A percentile compares a stretch with the other conserved stretches of the same genome.
phyloP scores from a whole-genome alignment of 2,113 vertebrate genomes.

The Epinephelus fuscoguttatus region DNA sequence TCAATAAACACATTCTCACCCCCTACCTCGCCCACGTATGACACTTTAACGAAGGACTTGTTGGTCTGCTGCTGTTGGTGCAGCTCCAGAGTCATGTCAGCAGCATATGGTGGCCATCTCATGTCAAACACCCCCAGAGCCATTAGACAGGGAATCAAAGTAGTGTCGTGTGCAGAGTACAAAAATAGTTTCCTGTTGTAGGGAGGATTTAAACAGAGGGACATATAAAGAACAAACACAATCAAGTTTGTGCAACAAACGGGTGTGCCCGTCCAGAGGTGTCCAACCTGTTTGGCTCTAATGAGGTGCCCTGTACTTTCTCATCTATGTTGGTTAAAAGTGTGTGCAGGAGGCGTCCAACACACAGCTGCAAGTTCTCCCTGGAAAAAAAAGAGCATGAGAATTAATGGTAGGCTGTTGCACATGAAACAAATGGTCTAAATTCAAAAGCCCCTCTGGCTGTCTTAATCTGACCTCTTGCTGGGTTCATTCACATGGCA shows the following conservation, averaged over 20 bases:
- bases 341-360: slow-evolving; percentile 88
- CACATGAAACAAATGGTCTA: neutral
- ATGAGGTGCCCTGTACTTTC: slow-evolving; percentile 68
- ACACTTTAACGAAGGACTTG: slow-evolving; percentile 89
- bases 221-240: neutral
- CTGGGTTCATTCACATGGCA: slow-evolving; percentile 82
- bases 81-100: slow-evolving; percentile 91
- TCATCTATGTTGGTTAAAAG: slow-evolving; percentile 87
- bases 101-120: slow-evolving; percentile 92
- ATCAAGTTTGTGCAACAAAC: neutral
- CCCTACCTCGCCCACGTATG: slow-evolving; percentile 90
- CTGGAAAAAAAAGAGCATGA: slow-evolving; percentile 72
- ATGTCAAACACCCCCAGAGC: slow-evolving; percentile 92
- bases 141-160: slow-evolving; percentile 91
- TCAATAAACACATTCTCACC: neutral
- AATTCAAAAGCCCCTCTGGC: neutral
- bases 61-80: slow-evolving; percentile 87
- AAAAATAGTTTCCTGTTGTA: slow-evolving; percentile 91
- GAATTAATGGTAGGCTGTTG: neutral
- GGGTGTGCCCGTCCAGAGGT: neutral
- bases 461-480: slow-evolving; percentile 81
- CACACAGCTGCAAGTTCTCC: slow-evolving; percentile 88
- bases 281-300: slow-evolving; percentile 76
- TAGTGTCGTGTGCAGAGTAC: slow-evolving; percentile 91
- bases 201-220: neutral